phyloP scores from a whole-genome alignment of 2,113 vertebrate genomes.

The Malurus alboscapulatus region DNA sequence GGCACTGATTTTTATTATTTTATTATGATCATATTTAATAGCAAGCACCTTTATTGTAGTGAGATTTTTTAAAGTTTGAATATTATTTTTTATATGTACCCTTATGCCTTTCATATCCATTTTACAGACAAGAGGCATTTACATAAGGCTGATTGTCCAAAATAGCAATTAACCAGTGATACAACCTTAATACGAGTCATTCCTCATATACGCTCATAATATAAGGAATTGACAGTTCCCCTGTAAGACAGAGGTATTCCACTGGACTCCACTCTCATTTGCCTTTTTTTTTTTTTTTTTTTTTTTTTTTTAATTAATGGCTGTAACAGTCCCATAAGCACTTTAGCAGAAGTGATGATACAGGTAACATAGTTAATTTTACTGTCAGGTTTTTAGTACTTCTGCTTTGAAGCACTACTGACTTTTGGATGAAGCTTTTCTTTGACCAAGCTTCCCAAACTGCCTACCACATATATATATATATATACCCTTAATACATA shows the following conservation, averaged over 20 bases:
- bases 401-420: not conserved
- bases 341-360: not conserved
- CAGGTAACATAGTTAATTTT: not conserved
- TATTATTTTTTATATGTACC: not conserved
- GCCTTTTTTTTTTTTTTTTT: not conserved
- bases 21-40: not conserved
- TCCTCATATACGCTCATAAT: not conserved
- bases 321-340: not conserved
- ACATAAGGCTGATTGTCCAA: not conserved
- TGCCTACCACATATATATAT: accelerated
- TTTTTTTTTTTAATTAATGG: not conserved
- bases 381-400: not conserved
- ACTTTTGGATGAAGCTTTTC: not conserved
- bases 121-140: not conserved
- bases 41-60: accelerated
- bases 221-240: not conserved
- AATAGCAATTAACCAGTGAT: not conserved
- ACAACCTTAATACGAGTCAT: accelerated
- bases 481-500: too few relatives aligned
- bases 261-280: not conserved
- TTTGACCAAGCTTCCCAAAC: not conserved
- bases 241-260: not conserved
- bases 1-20: not conserved
- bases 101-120: not conserved
- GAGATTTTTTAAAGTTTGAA: not conserved